Evolutionary conservation across 2,797 vertebrate genomes (phyloP), one percentile per base, ranked within the genome.

Genomic region (Notolepis coatsorum): DNA sequence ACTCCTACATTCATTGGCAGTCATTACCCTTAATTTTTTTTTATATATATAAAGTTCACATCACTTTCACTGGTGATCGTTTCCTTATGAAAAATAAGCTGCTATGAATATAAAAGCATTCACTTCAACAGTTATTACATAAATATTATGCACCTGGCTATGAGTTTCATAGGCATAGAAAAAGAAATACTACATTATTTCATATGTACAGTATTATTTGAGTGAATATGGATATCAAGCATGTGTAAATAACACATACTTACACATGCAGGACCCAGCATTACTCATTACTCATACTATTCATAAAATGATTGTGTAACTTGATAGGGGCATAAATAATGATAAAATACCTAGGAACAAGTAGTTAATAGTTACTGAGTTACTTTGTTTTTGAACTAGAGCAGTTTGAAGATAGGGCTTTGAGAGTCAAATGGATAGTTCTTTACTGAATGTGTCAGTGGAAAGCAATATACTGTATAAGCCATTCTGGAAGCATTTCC

Each of bases 61-160:
- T 54, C 15, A 50, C 62, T 8, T 65, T 37, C 57, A 38, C 42
- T 55, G 10, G 49, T 60, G 39, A 38, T 46, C 42, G 65, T 68
- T 63, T 60, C 24, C 24, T 62, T 55, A 55, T 53, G 75, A 68
- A 83, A 82, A 81, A 77, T 78, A 65, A 46, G 71, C 65, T 52
- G 59, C 63, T 38, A 65, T 76, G 37, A 51, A 77, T 76, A 78
- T 74, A 75, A 78, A 84, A 85, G 30, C 55, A 59, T 18, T 49
- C 42, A 45, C 33, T 51, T 12, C 18, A 15, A 52, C 28, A 18
- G 35, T 45, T 49, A 57, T 68, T 63, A 61, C 79, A 84, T 64
- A 80, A 80, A 79, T 65, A 59, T 31, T 62, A 65, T 56, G 37
- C 56, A 47, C 48, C 56, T 48, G 13, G 49, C 53, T 74, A 71